Base-by-base conservation (phyloP, 2,797 vertebrate genomes). In the Myotis daubentonii region DNA sequence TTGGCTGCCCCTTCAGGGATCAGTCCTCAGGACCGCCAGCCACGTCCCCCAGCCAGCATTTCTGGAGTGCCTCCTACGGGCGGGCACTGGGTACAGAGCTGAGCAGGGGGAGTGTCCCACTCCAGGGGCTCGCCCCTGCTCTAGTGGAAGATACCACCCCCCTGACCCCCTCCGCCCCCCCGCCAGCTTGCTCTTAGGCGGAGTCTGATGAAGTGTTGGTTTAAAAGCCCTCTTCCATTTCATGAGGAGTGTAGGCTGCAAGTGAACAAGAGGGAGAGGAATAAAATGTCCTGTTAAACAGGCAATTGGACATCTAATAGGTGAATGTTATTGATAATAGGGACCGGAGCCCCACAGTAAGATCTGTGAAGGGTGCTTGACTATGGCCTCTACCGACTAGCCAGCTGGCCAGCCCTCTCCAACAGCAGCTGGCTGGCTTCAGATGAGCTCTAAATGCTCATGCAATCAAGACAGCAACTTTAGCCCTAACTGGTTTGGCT, bases 41-140 rank as follows among this genome's bases (percentile, higher is more conserved):
- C 4, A 8, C 9, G 33, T 10, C 3, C 2, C 7, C 20, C 49
- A 38, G 6, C 22, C 41, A n/a, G 57, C 11, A 16, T 30, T 47
- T 25, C 36, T 70, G 5, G 38, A 66, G 51, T 23, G 41, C 28
- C 23, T 1, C 0, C 30, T 36, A 4, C 0, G 1, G 23, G 7
- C 38, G n/a, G 8, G 11, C 10, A 16, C 19, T 0, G 2, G 6
- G 8, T 53, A 36, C 60, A 86, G 62, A 60, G 19, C 25, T 36
- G 22, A 87, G 28, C 7, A 6, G 12, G 60, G 36, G 38, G 2
- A 33, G 17, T 9, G 76, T 10, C 53, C n/a, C 68, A 19, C 16
- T 55, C 15, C 7, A 15, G 49, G 7, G 7, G 13, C 44, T 72
- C 8, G 0, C 11, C 20, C 22, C 28, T 68, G 68, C 62, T 57